Evolutionary conservation across 2,797 vertebrate genomes (phyloP).

Genomic region (Chromobotia macracanthus): DNA sequence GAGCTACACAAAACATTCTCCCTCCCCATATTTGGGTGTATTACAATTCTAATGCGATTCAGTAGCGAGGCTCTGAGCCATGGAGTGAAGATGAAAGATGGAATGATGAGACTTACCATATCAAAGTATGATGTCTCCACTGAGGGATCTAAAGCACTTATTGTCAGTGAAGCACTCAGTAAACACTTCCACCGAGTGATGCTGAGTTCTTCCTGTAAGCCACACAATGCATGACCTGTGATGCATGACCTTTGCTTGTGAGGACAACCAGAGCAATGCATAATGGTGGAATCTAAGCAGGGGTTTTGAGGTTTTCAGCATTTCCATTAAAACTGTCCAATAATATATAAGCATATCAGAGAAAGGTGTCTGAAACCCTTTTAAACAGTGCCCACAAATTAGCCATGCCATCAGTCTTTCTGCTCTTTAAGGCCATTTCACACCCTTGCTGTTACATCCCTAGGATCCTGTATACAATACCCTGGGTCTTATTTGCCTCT

Average conservation of each 20-base stretch:
- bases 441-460: background rate
- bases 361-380: background rate
- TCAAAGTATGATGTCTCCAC: constrained; percentile 64
- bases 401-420: background rate
- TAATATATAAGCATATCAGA: background rate
- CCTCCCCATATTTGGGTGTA: constrained; percentile 20
- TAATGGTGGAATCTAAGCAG: background rate
- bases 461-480: background rate
- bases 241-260: constrained; percentile 25
- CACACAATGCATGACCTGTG: background rate
- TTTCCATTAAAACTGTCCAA: background rate
- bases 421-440: too few relatives aligned
- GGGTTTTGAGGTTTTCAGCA: background rate
- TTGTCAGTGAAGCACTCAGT: constrained; percentile 56
- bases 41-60: constrained; percentile 36
- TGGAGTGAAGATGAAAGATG: constrained; percentile 24
- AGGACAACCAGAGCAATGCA: background rate
- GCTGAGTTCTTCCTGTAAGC: background rate
- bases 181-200: constrained; percentile 30
- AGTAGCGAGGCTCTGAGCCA: constrained; percentile 4
- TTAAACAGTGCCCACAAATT: background rate
- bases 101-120: constrained; percentile 64
- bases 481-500: background rate
- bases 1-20: background rate
- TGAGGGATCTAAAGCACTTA: constrained; percentile 62